Conservation (phyloP, 92 coral and sea anemone species). For the Epizoanthus ramosus region DNA sequence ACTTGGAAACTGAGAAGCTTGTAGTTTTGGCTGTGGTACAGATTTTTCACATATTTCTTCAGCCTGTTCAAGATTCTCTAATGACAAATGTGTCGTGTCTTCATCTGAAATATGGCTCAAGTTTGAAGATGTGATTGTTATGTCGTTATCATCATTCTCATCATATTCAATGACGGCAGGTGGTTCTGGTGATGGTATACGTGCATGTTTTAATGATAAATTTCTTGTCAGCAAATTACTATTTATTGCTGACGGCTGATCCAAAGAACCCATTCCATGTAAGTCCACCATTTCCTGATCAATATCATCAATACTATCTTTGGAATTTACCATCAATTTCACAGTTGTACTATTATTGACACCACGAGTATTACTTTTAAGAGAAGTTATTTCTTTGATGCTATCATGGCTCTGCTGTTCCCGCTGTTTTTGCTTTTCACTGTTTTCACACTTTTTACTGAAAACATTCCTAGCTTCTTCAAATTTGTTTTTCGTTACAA, state of each 20-base stretch:
- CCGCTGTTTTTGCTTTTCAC: not conserved
- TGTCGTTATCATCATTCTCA: not conserved
- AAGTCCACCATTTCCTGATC: not conserved
- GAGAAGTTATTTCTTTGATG: not conserved
- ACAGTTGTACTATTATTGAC: not conserved
- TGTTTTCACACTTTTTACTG: not conserved
- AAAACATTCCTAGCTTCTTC: constrained; percentile 21
- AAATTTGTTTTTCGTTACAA: constrained; percentile 1
- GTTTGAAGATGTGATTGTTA: not conserved
- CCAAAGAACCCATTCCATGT: not conserved
- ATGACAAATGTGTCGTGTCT: not conserved
- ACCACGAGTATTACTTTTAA: not conserved
- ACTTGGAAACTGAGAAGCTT: not conserved
- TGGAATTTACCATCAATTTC: not conserved
- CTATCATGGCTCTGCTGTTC: not conserved
- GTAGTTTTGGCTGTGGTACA: not conserved
- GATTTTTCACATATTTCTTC: not conserved
- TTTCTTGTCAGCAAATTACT: constrained; percentile 16
- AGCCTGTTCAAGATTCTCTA: not conserved
- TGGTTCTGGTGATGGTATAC: constrained; percentile 37
- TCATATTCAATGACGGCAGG: constrained; percentile 51
- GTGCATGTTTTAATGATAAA: constrained; percentile 1
- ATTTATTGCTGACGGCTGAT: constrained; percentile 1
- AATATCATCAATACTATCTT: not conserved
- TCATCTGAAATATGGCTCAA: not conserved